Evolutionary conservation across 2,797 vertebrate species (phyloP).

Genomic region (Glyptemys insculpta): DNA sequence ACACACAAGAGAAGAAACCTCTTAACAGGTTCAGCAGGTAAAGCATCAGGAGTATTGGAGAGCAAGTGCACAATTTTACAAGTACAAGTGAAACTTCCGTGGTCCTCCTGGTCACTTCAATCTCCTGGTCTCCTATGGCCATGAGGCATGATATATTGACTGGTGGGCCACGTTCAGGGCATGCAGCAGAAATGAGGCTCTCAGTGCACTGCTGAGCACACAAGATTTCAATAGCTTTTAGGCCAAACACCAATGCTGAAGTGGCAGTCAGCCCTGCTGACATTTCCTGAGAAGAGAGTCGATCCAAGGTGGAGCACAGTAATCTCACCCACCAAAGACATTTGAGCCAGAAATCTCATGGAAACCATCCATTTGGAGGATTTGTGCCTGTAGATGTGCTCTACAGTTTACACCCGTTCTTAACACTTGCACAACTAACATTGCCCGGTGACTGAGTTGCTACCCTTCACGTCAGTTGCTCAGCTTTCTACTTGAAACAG

Average conservation of each 20-base stretch:
- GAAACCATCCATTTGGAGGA: not conserved
- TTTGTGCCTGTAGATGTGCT: not conserved
- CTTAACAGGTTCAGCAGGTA: not conserved
- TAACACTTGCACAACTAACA: not conserved
- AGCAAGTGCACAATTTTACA: not conserved
- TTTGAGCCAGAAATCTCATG: accelerated
- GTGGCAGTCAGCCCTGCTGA: not conserved
- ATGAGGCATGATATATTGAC: no score
- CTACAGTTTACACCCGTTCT: not conserved
- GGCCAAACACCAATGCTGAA: no score
- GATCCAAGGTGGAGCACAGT: accelerated
- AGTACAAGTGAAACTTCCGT: not conserved
- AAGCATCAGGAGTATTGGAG: not conserved
- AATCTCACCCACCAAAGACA: not conserved
- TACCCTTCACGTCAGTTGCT: not conserved
- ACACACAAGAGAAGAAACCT: not conserved
- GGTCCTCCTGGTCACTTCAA: not conserved
- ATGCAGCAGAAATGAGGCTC: not conserved
- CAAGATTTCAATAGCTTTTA: not conserved
- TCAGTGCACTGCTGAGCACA: not conserved
- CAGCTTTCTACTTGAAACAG: not conserved
- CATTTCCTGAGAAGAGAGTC: not conserved
- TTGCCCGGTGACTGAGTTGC: accelerated
- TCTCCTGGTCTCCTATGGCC: no score
- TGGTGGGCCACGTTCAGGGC: not conserved